Base-by-base conservation (phyloP, 2,113 vertebrate species). In the Ivindomyrus marchei region DNA sequence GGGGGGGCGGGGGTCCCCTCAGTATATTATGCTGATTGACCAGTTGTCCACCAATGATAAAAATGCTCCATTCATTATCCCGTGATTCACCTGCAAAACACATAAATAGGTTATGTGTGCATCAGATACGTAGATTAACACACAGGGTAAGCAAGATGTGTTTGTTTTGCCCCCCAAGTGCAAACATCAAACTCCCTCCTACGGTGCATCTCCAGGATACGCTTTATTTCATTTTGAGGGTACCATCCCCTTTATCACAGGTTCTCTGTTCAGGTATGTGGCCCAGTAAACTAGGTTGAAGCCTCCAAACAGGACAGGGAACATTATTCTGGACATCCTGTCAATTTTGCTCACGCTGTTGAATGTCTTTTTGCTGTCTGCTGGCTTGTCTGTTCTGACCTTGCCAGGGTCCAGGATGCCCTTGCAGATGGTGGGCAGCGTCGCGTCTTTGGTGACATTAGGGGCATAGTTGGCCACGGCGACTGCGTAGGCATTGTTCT, bases 321-420 rank as follows among this genome's bases (percentile, higher is more conserved):
- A 98, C 92, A 98, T 97, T 95, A 98, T 99, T 93, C 98, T 97
- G 88, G 98, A 98, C 95, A 99, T 98, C 93, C 97, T 97, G 95
- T 99, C 98, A 62, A 99, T 99, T 96, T 98, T 98, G 95, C 98
- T 98, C 91, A 98, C 98, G 0, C 98, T 99, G 96, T 99, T 99
- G 92, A 99, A 99, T 47, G 97, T 98, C 94, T 98, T 98, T 96
- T 97, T 98, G 92, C 94, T 96, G 92, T 98, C 97, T 0, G 97
- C 96, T 1, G 96, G 95, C 93, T 97, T 98, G 0, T 97, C 97
- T 0, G 96, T 96, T 74, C 96, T 96, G 92, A 95, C 94, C 93
- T 97, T 97, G 94, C 94, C 96, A 87, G 96, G 92, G 87, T 98
- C 97, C 62, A 94, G 92, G 53, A 96, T 94, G 0, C 97, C 97